These are phyloP conservation scores for Drosophila pandora DNA, from an alignment of 1,140 invertebrate species.

Conservation along the genomic window DNA sequence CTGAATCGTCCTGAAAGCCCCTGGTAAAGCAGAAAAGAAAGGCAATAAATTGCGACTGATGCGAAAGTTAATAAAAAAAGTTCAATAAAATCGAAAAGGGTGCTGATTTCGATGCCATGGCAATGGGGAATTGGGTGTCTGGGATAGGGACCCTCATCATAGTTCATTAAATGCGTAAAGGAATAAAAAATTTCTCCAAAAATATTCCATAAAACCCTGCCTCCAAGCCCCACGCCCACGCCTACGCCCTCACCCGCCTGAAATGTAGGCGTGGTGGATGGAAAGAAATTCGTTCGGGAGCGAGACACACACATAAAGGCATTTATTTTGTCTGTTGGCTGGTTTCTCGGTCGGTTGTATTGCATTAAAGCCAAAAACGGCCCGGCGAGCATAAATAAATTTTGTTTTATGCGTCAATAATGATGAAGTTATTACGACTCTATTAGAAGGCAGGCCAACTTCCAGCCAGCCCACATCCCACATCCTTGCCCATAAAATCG, in stretches of 20 bases:
- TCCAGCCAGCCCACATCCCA: constrained; percentile 45
- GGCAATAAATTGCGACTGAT: constrained; percentile 64
- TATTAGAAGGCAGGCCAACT: constrained; percentile 65
- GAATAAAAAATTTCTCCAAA: constrained; percentile 41
- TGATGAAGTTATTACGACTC: constrained; percentile 82
- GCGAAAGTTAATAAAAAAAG: constrained; percentile 79
- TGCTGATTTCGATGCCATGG: constrained; percentile 68
- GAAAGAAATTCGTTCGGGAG: constrained; percentile 10
- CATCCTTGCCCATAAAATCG: constrained; percentile 61
- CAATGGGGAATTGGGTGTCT: constrained; percentile 47
- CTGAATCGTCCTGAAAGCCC: neutral
- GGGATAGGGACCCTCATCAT: constrained; percentile 69
- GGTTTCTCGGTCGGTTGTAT: neutral
- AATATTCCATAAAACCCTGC: constrained; percentile 41
- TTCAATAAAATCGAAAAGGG: constrained; percentile 81
- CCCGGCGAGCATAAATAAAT: constrained; percentile 72
- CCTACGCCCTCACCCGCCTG: neutral
- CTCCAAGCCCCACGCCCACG: neutral
- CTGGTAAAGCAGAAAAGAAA: constrained; percentile 25
- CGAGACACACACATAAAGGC: constrained; percentile 62
- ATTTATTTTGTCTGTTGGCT: constrained; percentile 76
- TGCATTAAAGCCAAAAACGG: constrained; percentile 32
- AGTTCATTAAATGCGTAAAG: constrained; percentile 80
- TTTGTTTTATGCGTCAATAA: constrained; percentile 82
- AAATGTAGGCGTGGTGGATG: constrained; percentile 2